Evolutionary conservation across 2,797 vertebrate species (phyloP), one percentile per base, ranked within the genome.

Genomic region (Vireo griseus): DNA sequence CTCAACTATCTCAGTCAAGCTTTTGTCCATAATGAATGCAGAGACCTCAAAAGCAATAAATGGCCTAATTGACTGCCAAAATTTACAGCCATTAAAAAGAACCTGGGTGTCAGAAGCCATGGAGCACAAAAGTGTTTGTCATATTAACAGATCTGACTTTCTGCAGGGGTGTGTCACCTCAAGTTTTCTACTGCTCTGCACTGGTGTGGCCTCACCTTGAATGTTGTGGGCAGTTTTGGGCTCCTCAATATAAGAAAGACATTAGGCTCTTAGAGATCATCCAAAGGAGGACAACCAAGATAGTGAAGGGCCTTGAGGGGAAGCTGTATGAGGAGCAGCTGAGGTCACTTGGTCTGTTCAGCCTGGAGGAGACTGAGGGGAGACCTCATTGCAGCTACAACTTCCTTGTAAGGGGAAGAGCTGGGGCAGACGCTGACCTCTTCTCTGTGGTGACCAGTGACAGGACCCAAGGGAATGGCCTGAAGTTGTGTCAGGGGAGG

Each of bases 311-410:
- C 42, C 10, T 22, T 45, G 22, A 59, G 62, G 16, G 10, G 47
- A 68, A 61, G 19, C 16, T 0, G 0, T 24, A 20, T 39, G 33
- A 59, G 28, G 13, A 39, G 5, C 5, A 24, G 13, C 33, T 76
- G 54, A 68, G 29, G 33, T 68, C 5, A 4, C 29, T 52, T 39
- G n/a, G 5, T 85, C 39, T 61, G 28, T 25, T 76, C 39, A n/a
- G 28, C 16, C 18, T 28, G n/a, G 54, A 62, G 31, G 10, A 61
- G 19, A 16, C 16, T 45, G 45, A 52, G 13, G 2, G 16, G 7
- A 68, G 9, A 45, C 7, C 6, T n/a, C 19, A 68, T 2, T 45
- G 8, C n/a, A 16, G 19, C 29, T 24, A 16, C 19, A 33, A 3
- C 16, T 76, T 76, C 39, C 13, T 29, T 2, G 0, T 12, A 6